These are phyloP conservation scores for Tridacna crocea DNA, from an alignment of 2,888 invertebrate species.

Conservation along the genomic window DNA sequence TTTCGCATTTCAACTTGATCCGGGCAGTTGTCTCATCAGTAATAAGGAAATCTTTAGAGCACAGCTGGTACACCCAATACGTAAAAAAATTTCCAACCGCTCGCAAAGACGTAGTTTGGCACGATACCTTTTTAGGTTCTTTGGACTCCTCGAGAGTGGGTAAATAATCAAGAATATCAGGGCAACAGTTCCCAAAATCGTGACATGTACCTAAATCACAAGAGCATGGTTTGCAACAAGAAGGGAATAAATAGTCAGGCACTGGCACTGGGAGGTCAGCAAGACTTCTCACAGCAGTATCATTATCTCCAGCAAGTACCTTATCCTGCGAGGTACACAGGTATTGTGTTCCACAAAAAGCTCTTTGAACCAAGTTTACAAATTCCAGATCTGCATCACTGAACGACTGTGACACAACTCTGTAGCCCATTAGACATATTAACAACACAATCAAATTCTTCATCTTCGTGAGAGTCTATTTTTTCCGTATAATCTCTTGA, in stretches of 20 bases:
- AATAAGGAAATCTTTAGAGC: neutral
- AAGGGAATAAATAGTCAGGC: neutral
- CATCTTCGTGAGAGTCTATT: neutral
- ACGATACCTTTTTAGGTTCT: neutral
- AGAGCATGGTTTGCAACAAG: constrained; percentile 5
- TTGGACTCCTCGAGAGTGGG: neutral
- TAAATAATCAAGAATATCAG: neutral
- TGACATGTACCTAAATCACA: neutral
- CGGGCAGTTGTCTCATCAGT: neutral
- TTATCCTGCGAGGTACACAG: neutral
- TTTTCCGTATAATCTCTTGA: neutral
- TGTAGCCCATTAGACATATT: neutral
- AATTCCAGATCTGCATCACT: neutral
- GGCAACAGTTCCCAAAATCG: constrained; percentile 12
- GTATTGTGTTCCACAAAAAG: neutral
- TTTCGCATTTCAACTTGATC: constrained; percentile 7
- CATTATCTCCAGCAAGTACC: neutral
- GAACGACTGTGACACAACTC: neutral
- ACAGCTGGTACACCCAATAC: constrained; percentile 3
- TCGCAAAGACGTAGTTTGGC: neutral
- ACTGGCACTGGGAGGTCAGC: neutral
- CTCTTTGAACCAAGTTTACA: neutral
- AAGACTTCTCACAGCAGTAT: neutral
- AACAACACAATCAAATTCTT: neutral
- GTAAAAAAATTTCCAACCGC: neutral